Base-by-base conservation (phyloP, 2,888 invertebrate genomes). In the Hermodice carunculata region DNA sequence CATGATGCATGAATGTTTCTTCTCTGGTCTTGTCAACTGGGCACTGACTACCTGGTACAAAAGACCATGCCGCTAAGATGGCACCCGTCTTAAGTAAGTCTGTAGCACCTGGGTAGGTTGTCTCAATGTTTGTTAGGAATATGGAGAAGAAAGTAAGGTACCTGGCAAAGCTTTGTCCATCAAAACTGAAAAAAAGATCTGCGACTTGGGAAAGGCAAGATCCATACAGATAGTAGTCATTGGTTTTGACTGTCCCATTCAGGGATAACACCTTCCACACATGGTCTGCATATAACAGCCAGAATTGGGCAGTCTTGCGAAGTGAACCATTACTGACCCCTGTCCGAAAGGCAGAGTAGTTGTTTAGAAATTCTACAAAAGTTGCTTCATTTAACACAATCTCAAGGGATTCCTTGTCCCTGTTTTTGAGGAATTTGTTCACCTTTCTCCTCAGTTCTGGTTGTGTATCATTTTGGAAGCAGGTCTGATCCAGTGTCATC, bases 1-100 rank as follows among this genome's bases (percentile, higher is more conserved):
- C 65, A 62, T 66, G 56, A 17, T 37, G 17, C 69, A 64, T 69
- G 48, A 69, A 69, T 14, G 68, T 66, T 37, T 66, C 68, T 42
- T 66, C 63, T 26, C 68, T 71, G 5, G 67, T 71, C 52, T 72
- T 70, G 43, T 71, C 70, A 3, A 74, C 69, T 6, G 65, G 65
- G 60, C 70, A 73, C 3, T 66, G 26, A 57, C 63, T 69, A 22
- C 70, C 75, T 40, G 73, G 73, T 22, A 66, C 66, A n/a, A 71
- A 68, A 4, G 72, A 75, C 26, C 74, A 52, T 0, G 72, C 70
- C 8, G 71, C 73, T 52, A 69, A 70, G 1, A 75, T 67, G 5
- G 64, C 72, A 8, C 57, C 57, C n/a, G 6, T 6, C 29, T 14
- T 5, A 4, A 43, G 26, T 26, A 57, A 19, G 11, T 8, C 42